phyloP scores from a whole-genome alignment of 2,113 vertebrate genomes.

The Microcebus murinus region DNA sequence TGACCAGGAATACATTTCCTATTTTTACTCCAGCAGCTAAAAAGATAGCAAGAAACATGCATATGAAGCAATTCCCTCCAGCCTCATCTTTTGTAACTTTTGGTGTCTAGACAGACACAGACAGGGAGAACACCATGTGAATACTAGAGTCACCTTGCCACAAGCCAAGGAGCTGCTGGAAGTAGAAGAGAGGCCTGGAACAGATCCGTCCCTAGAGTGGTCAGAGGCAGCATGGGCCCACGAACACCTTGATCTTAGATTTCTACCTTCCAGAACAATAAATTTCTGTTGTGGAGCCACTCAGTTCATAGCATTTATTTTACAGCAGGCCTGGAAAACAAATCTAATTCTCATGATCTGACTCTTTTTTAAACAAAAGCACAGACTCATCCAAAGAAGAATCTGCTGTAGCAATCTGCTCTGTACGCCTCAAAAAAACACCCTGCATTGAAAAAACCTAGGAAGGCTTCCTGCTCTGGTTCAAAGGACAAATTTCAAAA shows the following conservation, averaged over 20 bases:
- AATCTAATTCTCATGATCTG: background rate
- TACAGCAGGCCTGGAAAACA: background rate
- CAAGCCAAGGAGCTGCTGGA: background rate
- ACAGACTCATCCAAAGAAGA: background rate
- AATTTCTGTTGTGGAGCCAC: background rate
- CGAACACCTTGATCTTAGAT: background rate
- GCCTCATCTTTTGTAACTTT: background rate
- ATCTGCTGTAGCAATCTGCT: background rate
- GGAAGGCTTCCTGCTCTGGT: background rate
- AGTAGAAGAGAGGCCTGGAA: background rate
- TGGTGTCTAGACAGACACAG: background rate
- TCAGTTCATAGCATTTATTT: background rate
- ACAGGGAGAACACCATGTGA: fast-evolving
- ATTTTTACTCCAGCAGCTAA: constrained; percentile 34
- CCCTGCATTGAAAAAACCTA: background rate
- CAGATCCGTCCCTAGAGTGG: background rate
- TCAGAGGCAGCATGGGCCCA: background rate
- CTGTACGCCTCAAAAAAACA: background rate
- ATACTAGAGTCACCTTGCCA: background rate
- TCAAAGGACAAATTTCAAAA: background rate
- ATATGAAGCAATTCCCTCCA: background rate
- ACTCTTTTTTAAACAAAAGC: background rate
- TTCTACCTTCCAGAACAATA: background rate
- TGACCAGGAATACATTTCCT: constrained; percentile 1
- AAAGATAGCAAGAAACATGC: background rate